phyloP scores from a whole-genome alignment of 2,113 vertebrate species.

The Amazona guildingii region DNA sequence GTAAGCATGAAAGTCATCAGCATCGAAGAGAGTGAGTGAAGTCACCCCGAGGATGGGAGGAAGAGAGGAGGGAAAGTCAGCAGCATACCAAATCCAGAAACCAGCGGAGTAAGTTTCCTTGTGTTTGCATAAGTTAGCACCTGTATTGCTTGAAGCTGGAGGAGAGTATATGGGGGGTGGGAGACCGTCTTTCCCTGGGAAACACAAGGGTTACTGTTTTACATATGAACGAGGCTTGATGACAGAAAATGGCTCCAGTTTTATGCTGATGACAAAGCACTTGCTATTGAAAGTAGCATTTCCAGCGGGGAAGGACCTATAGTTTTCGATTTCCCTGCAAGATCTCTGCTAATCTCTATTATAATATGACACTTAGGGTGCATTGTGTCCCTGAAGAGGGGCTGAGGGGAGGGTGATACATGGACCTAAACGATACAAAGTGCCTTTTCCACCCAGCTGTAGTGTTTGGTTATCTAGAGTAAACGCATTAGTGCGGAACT shows the following conservation, averaged over 20 bases:
- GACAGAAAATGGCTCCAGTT: slow-evolving; percentile 41
- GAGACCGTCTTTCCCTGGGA: not conserved
- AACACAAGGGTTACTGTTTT: slow-evolving; percentile 37
- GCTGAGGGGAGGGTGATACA: not conserved
- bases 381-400: not conserved
- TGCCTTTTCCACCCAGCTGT: not conserved
- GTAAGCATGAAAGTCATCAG: not conserved
- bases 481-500: not conserved
- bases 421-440: not conserved
- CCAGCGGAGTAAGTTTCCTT: slow-evolving; percentile 53
- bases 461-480: not conserved
- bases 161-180: not conserved
- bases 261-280: slow-evolving; percentile 58
- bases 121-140: slow-evolving; percentile 54
- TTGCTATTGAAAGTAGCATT: slow-evolving; percentile 49
- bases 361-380: not conserved
- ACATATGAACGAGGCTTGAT: slow-evolving; percentile 63
- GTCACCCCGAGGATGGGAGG: not conserved
- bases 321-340: slow-evolving; percentile 19
- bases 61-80: not conserved
- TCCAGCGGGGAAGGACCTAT: slow-evolving; percentile 6
- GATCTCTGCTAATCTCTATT: not conserved
- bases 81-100: not conserved
- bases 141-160: slow-evolving; percentile 54
- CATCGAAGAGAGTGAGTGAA: not conserved